Percentiles rank a stretch among this genome's conserved stretches.
phyloP scores from a whole-genome alignment of 2,113 vertebrate genomes.

The Balaeniceps rex region DNA sequence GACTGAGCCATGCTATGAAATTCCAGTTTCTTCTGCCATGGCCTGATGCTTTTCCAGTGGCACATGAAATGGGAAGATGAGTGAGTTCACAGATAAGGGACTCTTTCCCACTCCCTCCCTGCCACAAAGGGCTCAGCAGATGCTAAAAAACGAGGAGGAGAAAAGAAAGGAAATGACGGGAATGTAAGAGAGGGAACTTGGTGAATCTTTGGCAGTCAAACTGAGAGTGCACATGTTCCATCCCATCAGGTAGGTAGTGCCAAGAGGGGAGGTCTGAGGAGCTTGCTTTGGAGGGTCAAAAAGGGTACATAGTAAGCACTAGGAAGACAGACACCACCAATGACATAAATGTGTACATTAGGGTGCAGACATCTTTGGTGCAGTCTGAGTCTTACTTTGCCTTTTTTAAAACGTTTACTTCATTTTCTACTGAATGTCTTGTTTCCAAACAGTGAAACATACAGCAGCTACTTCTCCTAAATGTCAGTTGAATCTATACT shows the following conservation, averaged over 20 bases:
- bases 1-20: not conserved
- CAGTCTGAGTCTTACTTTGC: not conserved
- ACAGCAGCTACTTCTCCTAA: constrained; percentile 31
- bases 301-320: not conserved
- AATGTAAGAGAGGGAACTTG: not conserved
- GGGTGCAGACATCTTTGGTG: not conserved
- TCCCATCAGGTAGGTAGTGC: not conserved
- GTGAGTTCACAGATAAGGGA: not conserved
- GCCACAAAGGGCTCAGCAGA: not conserved
- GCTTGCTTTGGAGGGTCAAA: not conserved
- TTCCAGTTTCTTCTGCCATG: not conserved
- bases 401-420: not conserved
- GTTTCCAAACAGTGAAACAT: not conserved
- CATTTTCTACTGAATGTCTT: not conserved
- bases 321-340: not conserved
- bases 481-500: constrained; percentile 23
- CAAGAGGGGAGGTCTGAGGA: not conserved
- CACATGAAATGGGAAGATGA: not conserved
- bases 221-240: not conserved
- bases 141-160: not conserved
- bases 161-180: not conserved
- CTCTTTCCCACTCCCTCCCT: not conserved
- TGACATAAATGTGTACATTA: not conserved
- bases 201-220: not conserved
- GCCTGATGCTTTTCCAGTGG: not conserved